phyloP scores from a whole-genome alignment of 2,888 invertebrate species.

The Caenorhabditis imperialis region DNA sequence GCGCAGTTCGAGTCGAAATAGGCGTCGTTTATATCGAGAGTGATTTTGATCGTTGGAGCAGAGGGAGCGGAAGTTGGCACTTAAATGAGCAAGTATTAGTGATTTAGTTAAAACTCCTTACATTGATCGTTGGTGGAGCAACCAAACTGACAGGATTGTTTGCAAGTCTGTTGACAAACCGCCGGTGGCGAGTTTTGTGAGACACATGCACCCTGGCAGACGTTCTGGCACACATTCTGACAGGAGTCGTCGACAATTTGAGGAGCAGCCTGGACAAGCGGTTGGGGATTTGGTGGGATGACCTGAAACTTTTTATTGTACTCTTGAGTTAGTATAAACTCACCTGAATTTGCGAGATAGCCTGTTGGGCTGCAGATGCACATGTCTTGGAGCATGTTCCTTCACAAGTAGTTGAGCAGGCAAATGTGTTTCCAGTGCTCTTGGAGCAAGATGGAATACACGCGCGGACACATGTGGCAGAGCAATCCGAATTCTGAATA shows the following conservation, averaged over 20 bases:
- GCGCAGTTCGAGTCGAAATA: constrained; percentile 62
- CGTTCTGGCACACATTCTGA: constrained; percentile 59
- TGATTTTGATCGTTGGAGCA: constrained; percentile 54
- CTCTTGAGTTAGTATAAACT: background rate
- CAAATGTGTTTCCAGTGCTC: constrained; percentile 52
- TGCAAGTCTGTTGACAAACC: constrained; percentile 59
- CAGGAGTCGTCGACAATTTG: constrained; percentile 41
- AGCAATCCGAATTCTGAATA: constrained; percentile 57
- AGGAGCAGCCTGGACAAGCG: constrained; percentile 10
- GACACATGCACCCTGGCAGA: constrained; percentile 59
- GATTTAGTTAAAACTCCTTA: constrained; percentile 4
- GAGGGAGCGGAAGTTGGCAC: constrained; percentile 14
- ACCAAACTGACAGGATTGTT: constrained; percentile 58
- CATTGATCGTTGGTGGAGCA: constrained; percentile 51
- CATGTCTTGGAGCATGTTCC: constrained; percentile 59
- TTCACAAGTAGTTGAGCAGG: constrained; percentile 56
- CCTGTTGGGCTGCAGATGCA: constrained; percentile 47
- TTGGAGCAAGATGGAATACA: constrained; percentile 59
- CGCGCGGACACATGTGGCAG: constrained; percentile 58
- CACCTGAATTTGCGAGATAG: constrained; percentile 49
- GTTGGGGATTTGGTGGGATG: constrained; percentile 33
- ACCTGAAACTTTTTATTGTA: too few species aligned
- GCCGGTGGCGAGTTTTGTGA: constrained; percentile 58
- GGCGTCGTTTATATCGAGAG: constrained; percentile 61
- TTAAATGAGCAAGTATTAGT: constrained; percentile 3